Evolutionary conservation across 2,113 vertebrate species (phyloP), one percentile per base, ranked within the genome.

Genomic region (Rhea pennata): DNA sequence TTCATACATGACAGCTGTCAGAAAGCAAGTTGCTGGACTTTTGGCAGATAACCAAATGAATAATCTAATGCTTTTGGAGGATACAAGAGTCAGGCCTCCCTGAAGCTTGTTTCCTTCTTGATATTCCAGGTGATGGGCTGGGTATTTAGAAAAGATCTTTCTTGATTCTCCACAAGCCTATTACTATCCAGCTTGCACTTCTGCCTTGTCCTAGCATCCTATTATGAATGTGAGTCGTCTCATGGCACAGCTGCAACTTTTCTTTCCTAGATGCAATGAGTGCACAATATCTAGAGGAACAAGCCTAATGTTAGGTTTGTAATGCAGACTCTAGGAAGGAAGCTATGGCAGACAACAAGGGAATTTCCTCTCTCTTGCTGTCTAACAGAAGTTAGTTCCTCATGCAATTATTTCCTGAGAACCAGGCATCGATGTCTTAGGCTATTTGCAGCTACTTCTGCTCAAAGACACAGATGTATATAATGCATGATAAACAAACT

Each of bases 361-460:
- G 76, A 51, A 51, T 72, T 96, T 88, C 95, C 95, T 89, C 80
- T 33, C 56, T 66, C 53, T 40, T 4, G 0, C 31, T 36, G 27
- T 29, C 36, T 70, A 90, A 46, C 78, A 50, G 40, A 15, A 87
- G 9, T 12, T 64, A 84, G 90, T 96, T 97, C 96, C 95, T 93
- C 85, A 33, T 62, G 78, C 19, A 5, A 4, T 61, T 14, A 22
- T 65, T 95, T 94, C 39, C 90, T 75, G 69, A 93, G 88, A 95
- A 92, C 13, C 5, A 15, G 11, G 0, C 29, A 10, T 6, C 42
- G 59, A n/a, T 86, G 17, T 23, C 82, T 22, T 56, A n/a, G 73
- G 69, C 65, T 96, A 54, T 96, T 94, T 88, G 69, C 85, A 93
- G 90, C 58, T 48, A 81, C 85, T 96, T 92, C 92, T 96, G 87